Evolutionary conservation across 2,797 vertebrate species (phyloP), one percentile per base, ranked within the genome.

Genomic region (Smutsia gigantea): DNA sequence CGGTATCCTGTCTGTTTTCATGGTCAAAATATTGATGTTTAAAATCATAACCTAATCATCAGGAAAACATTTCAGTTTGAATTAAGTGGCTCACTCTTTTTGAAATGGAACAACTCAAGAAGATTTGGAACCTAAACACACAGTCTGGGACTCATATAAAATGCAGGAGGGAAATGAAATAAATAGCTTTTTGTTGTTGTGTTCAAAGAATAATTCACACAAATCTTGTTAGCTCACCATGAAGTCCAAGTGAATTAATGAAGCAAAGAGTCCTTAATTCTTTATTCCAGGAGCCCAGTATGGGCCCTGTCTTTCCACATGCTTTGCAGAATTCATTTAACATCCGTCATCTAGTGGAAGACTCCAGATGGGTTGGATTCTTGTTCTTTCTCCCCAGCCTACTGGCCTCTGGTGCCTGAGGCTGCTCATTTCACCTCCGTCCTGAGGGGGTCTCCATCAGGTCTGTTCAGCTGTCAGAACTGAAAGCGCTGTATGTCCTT

Each of bases 11-110:
- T 93, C 84, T 69, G 21, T 86, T 97, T 96, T 90, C 81, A 46
- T 95, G 42, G 86, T 92, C 51, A 82, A 87, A 77, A 97, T 81
- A 94, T 23, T 46, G 81, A 96, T 90, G 39, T 42, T 94, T 95
- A 23, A 92, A 93, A 93, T 59, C 21, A 55, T 49, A 93, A 88
- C 68, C 34, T 92, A 64, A 69, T 92, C 79, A 89, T 71, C 46
- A 94, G 90, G 69, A 95, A 92, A 96, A 72, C 21, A 88, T 95
- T 93, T 94, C 57, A 27, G 57, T 86, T 87, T 82, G 84, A 79
- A 94, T 85, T 78, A 95, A 93, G 55, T 86, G 92, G 51, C 14
- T 90, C 82, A 85, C 59, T 96, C 37, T 83, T 86, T 81, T 66
- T 90, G 82, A 93, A 97, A 79, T 63, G 29, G 27, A 96, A 59